Percentiles rank a stretch among this genome's conserved stretches.
Conservation (phyloP, 1,140 invertebrate genomes). For the Myzus persicae region DNA sequence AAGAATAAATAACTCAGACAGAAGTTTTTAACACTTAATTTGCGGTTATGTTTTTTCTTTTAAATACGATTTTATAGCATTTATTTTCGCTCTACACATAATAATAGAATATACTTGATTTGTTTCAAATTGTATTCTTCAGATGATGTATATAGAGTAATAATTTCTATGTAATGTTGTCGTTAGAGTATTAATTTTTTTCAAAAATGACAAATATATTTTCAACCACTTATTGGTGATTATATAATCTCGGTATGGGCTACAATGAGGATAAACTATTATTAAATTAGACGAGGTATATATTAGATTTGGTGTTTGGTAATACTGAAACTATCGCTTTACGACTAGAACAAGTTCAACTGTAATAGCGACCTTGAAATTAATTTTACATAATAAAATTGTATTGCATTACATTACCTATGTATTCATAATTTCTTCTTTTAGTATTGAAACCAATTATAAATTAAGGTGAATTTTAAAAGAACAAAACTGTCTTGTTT, state of each 20-base stretch:
- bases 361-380: background rate
- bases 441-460: background rate
- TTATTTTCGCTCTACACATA: background rate
- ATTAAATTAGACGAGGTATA: background rate
- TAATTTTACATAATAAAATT: conserved; percentile 5
- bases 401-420: background rate
- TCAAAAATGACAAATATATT: background rate
- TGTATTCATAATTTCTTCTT: background rate
- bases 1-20: background rate
- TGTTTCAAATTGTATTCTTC: background rate
- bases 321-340: background rate
- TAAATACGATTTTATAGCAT: background rate
- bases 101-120: background rate
- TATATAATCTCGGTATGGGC: background rate
- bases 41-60: background rate
- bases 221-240: too few species aligned
- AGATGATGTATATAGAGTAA: background rate
- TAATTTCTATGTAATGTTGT: too few species aligned
- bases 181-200: background rate
- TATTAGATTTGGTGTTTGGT: conserved; percentile 10
- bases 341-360: background rate
- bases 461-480: background rate
- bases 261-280: background rate
- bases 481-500: background rate
- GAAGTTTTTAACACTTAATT: background rate